Percentiles rank a stretch among this genome's conserved stretches.
Evolutionary conservation across 1,140 invertebrate species (phyloP).

Genomic region (Apis laboriosa): DNA sequence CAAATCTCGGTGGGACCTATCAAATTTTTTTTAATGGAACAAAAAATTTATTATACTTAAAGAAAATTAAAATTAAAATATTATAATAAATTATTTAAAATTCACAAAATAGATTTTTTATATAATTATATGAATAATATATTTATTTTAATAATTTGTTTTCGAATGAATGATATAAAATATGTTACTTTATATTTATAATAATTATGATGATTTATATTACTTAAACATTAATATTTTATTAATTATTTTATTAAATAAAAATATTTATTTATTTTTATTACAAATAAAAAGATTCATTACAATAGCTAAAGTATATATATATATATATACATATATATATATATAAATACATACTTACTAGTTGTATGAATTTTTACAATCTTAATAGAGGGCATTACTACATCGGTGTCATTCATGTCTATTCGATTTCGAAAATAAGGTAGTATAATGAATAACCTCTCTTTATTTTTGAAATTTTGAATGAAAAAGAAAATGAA

Average conservation of each 20-base stretch:
- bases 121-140: background rate
- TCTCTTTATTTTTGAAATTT: background rate
- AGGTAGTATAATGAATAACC: background rate
- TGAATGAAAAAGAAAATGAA: background rate
- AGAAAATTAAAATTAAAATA: background rate
- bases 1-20: slow-evolving; percentile 77
- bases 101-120: background rate
- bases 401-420: background rate
- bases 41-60: background rate
- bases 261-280: background rate
- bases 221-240: background rate
- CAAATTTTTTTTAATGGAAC: background rate
- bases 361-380: background rate
- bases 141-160: background rate
- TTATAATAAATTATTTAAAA: background rate
- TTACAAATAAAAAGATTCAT: background rate
- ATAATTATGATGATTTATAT: background rate
- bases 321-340: background rate
- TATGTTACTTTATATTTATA: background rate
- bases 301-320: background rate
- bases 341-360: background rate
- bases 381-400: background rate
- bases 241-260: too few relatives aligned
- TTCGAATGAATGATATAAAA: background rate
- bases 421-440: slow-evolving; percentile 12